A percentile compares a stretch with the other conserved stretches of the same genome.
phyloP scores from a whole-genome alignment of 2,797 vertebrate genomes.

The Cephalopachus bancanus region DNA sequence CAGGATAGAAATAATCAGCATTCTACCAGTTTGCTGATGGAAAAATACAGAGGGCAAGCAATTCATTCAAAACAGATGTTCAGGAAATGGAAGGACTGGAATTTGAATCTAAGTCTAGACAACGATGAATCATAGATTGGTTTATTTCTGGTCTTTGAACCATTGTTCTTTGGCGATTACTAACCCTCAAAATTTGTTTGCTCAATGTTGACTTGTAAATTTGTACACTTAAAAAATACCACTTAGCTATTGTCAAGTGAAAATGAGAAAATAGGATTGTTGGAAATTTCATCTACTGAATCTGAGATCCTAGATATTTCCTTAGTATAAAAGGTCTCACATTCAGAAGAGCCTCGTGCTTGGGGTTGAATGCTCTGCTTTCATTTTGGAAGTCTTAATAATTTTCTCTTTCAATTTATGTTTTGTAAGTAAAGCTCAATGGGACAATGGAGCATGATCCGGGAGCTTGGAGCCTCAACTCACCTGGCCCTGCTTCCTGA shows the following conservation, averaged over 20 bases:
- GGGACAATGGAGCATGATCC: not conserved
- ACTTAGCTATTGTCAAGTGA: not conserved
- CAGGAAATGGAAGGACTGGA: not conserved
- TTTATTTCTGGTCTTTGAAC: slow-evolving; percentile 8
- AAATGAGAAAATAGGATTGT: not conserved
- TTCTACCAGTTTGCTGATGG: not conserved
- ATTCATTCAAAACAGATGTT: not conserved
- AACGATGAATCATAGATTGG: not conserved
- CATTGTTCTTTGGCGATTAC: not conserved
- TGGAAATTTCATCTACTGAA: not conserved
- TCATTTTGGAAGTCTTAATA: not conserved
- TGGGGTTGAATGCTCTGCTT: not conserved
- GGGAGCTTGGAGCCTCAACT: not conserved
- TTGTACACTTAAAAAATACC: not conserved
- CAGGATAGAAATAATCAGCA: not conserved
- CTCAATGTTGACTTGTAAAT: not conserved
- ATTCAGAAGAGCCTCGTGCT: not conserved
- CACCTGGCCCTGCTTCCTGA: not conserved
- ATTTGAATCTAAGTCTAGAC: not conserved
- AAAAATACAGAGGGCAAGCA: not conserved
- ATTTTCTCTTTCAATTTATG: not conserved
- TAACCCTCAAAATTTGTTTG: not conserved
- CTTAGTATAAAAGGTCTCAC: not conserved
- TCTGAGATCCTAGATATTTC: not conserved
- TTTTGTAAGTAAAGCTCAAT: not conserved